Evolutionary conservation across 92 coral and sea anemone species (phyloP).

Genomic region (Epizoanthus stellaris): DNA sequence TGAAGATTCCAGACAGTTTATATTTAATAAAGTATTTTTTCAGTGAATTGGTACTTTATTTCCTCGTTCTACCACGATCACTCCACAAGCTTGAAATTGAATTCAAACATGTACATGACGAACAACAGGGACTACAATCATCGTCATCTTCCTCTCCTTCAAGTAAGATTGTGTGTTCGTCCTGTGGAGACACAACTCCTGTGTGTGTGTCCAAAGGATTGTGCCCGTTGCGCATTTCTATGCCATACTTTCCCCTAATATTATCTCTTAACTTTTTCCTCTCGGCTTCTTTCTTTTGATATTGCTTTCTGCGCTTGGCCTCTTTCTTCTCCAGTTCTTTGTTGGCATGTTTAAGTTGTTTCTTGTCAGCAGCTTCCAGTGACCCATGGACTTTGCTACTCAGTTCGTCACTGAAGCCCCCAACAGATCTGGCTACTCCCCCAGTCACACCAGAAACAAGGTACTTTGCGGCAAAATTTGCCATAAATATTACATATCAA

Average conservation of each 20-base stretch:
- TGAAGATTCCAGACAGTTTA: neutral
- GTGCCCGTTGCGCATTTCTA: constrained; percentile 72
- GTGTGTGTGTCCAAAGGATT: constrained; percentile 71
- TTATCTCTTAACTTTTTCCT: constrained; percentile 62
- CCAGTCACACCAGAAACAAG: constrained; percentile 74
- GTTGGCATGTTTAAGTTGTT: constrained; percentile 75
- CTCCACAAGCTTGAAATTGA: constrained; percentile 16
- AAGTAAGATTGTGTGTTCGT: constrained; percentile 67
- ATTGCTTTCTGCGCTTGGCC: constrained; percentile 57
- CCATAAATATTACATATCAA: constrained; percentile 51
- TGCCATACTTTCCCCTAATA: constrained; percentile 83
- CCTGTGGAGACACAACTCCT: constrained; percentile 57
- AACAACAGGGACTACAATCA: constrained; percentile 48
- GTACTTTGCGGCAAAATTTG: constrained; percentile 85
- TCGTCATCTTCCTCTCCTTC: constrained; percentile 69
- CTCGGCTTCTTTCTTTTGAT: constrained; percentile 55
- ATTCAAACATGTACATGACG: constrained; percentile 53
- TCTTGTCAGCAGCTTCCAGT: constrained; percentile 54
- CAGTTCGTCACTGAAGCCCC: constrained; percentile 65
- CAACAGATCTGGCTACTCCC: constrained; percentile 63
- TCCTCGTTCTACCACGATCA: neutral
- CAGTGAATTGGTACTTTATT: neutral
- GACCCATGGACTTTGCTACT: constrained; percentile 51
- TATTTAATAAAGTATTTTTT: neutral
- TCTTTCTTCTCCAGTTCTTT: constrained; percentile 66